Evolutionary conservation across 1,140 invertebrate species (phyloP).

Genomic region (Sminthurinus signatus): DNA sequence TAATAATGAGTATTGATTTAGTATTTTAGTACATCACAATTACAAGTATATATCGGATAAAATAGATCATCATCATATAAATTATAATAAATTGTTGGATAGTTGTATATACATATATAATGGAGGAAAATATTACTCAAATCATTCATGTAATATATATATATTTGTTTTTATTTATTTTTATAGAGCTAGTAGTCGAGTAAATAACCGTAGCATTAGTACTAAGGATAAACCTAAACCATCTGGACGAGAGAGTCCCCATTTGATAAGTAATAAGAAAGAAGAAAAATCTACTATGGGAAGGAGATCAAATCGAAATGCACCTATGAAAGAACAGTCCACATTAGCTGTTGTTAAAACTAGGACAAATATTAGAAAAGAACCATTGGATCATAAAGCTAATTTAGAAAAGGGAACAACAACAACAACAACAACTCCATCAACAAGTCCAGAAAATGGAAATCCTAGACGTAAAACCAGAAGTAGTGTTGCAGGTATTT

Average conservation of each 20-base stretch:
- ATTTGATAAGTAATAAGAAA: constrained; percentile 10
- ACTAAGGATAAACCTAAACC: constrained; percentile 16
- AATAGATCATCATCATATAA: too few species aligned
- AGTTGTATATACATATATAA: too few species aligned
- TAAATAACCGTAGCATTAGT: constrained; percentile 1
- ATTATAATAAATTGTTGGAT: too few species aligned
- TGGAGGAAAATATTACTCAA: too few species aligned
- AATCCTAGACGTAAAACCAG: constrained; percentile 37
- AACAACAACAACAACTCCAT: constrained; percentile 11
- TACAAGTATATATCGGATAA: too few species aligned
- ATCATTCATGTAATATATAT: too few species aligned
- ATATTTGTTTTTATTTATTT: too few species aligned
- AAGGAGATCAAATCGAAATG: constrained; percentile 19
- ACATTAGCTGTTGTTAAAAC: constrained; percentile 27
- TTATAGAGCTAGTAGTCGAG: constrained; percentile 13
- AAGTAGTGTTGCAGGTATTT: constrained; percentile 33
- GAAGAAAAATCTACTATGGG: constrained; percentile 13
- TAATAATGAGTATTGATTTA: background rate
- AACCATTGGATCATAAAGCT: background rate
- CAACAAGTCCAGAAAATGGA: constrained; percentile 31
- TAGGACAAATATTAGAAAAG: constrained; percentile 30
- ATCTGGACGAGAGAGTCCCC: constrained; percentile 16
- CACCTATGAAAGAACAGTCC: constrained; percentile 23
- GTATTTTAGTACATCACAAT: background rate
- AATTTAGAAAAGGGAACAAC: background rate